Evolutionary conservation across 2,113 vertebrate genomes (phyloP).

Genomic region (Oostethus manadensis): DNA sequence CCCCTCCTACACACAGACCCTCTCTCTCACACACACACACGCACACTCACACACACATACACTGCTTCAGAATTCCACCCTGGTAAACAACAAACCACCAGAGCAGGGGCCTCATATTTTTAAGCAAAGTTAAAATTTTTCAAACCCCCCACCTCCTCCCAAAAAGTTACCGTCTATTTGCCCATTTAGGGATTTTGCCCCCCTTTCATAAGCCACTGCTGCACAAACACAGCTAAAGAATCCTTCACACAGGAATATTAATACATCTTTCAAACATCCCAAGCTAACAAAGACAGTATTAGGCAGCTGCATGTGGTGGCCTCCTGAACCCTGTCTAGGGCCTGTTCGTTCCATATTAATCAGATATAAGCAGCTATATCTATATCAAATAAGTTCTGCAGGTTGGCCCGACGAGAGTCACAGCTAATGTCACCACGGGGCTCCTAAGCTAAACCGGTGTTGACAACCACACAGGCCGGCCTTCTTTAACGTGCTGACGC

Average conservation of each 20-base stretch:
- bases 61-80: conserved; percentile 24
- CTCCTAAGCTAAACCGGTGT: conserved; percentile 78
- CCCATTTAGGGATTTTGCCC: neutral
- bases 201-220: neutral
- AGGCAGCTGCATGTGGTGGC: conserved; percentile 50
- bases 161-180: neutral
- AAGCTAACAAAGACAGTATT: conserved; percentile 37
- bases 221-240: neutral
- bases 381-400: conserved; percentile 54
- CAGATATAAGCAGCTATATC: conserved; percentile 48
- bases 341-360: conserved; percentile 35
- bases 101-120: conserved; percentile 5
- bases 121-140: neutral
- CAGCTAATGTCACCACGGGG: conserved; percentile 61
- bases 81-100: conserved; percentile 39
- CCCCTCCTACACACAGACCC: conserved; percentile 26
- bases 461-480: conserved; percentile 85
- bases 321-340: conserved; percentile 33
- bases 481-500: conserved; percentile 66
- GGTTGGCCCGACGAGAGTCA: conserved; percentile 67
- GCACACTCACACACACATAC: conserved; percentile 21
- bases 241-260: conserved; percentile 12
- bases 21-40: neutral
- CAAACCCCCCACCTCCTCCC: neutral
- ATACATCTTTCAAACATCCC: conserved; percentile 10